A percentile compares a stretch with the other conserved stretches of the same genome.
Evolutionary conservation across 2,888 invertebrate genomes (phyloP).

Genomic region (Alsophila aescularia): DNA sequence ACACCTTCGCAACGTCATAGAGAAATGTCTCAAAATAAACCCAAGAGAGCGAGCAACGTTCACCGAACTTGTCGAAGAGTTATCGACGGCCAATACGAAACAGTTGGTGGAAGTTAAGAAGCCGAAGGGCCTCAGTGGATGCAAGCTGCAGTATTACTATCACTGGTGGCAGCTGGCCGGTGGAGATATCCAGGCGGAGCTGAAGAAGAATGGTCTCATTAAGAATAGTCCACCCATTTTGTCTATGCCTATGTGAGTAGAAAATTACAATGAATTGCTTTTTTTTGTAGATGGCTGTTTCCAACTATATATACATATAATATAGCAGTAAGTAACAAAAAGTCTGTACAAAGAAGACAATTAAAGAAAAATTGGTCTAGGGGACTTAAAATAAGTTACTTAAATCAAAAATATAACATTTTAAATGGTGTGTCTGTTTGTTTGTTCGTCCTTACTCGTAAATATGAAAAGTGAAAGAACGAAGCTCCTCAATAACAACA

Average conservation of each 20-base stretch:
- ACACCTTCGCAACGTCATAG: constrained; percentile 86
- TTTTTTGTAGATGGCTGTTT: too few species aligned
- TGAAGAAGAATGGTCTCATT: constrained; percentile 95
- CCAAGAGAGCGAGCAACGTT: constrained; percentile 84
- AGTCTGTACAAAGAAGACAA: too few species aligned
- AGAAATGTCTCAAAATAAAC: constrained; percentile 88
- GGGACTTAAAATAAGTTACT: too few species aligned
- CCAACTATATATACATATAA: too few species aligned
- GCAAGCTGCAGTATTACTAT: constrained; percentile 92
- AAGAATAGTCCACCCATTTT: constrained; percentile 93
- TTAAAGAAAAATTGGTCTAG: too few species aligned
- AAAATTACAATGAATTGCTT: too few species aligned
- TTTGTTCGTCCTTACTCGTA: too few species aligned
- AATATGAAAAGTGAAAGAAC: too few species aligned
- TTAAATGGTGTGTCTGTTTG: too few species aligned
- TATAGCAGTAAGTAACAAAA: too few species aligned
- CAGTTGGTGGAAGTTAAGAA: constrained; percentile 73
- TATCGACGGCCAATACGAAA: constrained; percentile 60
- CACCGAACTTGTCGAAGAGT: constrained; percentile 81
- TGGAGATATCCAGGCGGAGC: constrained; percentile 95
- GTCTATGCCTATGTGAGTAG: constrained; percentile 89
- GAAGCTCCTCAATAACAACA: too few species aligned
- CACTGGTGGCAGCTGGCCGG: constrained; percentile 98
- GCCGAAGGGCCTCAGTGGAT: constrained; percentile 72
- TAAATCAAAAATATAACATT: too few species aligned